A percentile compares a stretch with the other conserved stretches of the same genome.
phyloP scores from a whole-genome alignment of 2,888 invertebrate species.

The Diloba caeruleocephala region DNA sequence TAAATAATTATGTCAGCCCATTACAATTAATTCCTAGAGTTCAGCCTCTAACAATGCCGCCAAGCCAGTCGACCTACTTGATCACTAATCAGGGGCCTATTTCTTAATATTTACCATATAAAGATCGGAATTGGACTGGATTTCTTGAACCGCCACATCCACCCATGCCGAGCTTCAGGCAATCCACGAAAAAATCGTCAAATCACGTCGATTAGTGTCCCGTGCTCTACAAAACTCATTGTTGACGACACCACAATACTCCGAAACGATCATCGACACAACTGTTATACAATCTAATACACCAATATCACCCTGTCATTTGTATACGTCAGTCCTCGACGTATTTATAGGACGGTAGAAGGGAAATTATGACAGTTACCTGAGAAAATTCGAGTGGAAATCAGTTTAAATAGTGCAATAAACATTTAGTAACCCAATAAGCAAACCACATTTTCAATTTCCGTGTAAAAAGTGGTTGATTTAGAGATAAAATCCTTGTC shows the following conservation, averaged over 20 bases:
- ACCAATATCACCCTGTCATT: slow-evolving; percentile 74
- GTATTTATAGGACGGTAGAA: slow-evolving; percentile 78
- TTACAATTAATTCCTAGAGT: too few relatives aligned
- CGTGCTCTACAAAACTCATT: slow-evolving; percentile 84
- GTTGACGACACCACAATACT: slow-evolving; percentile 78
- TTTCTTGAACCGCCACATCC: slow-evolving; percentile 50
- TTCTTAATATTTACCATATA: too few relatives aligned
- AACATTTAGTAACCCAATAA: not conserved
- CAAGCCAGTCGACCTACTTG: too few relatives aligned
- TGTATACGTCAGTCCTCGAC: slow-evolving; percentile 70
- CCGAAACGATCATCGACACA: slow-evolving; percentile 67
- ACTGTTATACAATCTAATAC: slow-evolving; percentile 81
- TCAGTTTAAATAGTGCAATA: slow-evolving; percentile 42
- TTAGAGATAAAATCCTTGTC: too few relatives aligned
- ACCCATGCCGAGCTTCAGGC: slow-evolving; percentile 45
- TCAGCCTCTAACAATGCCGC: too few relatives aligned
- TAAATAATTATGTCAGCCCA: too few relatives aligned
- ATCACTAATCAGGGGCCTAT: too few relatives aligned
- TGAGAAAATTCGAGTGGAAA: slow-evolving; percentile 72
- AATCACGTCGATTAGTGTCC: slow-evolving; percentile 87
- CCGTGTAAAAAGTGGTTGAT: too few relatives aligned
- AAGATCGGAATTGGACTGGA: too few relatives aligned
- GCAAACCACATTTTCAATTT: too few relatives aligned
- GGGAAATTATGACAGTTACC: slow-evolving; percentile 73
- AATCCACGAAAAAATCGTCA: slow-evolving; percentile 73